phyloP scores from a whole-genome alignment of 1,140 invertebrate species.

The Caenorhabditis remanei region DNA sequence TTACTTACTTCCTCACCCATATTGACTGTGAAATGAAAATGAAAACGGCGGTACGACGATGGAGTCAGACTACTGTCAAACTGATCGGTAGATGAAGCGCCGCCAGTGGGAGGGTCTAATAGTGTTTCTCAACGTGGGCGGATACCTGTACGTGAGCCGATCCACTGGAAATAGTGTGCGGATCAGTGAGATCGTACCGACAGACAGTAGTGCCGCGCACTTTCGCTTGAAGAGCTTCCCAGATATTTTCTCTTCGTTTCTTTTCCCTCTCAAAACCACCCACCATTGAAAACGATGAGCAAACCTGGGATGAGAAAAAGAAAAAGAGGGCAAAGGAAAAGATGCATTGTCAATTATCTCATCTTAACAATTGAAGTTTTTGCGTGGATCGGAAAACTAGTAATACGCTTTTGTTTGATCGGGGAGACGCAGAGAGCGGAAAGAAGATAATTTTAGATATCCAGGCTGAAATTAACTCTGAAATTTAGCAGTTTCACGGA shows the following conservation, averaged over 20 bases:
- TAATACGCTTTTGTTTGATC: constrained; percentile 12
- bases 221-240: constrained; percentile 49
- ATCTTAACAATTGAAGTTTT: constrained; percentile 4
- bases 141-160: constrained; percentile 46
- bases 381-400: constrained; percentile 35
- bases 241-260: constrained; percentile 44
- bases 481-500: neutral
- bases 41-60: constrained; percentile 50
- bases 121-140: constrained; percentile 52
- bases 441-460: neutral
- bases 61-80: constrained; percentile 54
- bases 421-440: no score
- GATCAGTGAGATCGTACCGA: neutral
- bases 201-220: constrained; percentile 38
- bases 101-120: constrained; percentile 50
- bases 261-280: constrained; percentile 31
- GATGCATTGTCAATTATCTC: constrained; percentile 44
- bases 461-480: neutral
- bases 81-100: constrained; percentile 37
- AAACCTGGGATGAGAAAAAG: constrained; percentile 18
- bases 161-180: constrained; percentile 11
- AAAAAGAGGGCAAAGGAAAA: neutral
- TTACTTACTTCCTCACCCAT: constrained; percentile 45
- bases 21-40: constrained; percentile 44
- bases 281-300: constrained; percentile 53